These are phyloP conservation scores for Selene dorsalis DNA, from an alignment of 2,797 vertebrate species.

Conservation along the genomic window DNA sequence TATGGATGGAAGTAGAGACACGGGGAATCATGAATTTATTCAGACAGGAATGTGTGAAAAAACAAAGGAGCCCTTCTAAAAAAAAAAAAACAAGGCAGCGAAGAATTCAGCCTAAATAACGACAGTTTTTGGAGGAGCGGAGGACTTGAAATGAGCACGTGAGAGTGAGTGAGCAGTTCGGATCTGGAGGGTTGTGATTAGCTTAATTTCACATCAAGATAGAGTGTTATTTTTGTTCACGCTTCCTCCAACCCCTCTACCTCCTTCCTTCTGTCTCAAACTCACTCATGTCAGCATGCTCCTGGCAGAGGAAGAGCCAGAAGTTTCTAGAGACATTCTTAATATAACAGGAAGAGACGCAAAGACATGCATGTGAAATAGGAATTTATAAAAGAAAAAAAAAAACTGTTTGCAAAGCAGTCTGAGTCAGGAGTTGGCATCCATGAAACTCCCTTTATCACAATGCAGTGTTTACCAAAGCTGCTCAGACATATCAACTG, in stretches of 20 bases:
- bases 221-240: slow-evolving; percentile 66
- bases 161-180: slow-evolving; percentile 25
- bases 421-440: slow-evolving; percentile 1
- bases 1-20: slow-evolving; percentile 26
- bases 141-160: slow-evolving; percentile 16
- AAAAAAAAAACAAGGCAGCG: slow-evolving; percentile 11
- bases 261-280: slow-evolving; percentile 44
- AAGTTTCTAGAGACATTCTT: slow-evolving; percentile 52
- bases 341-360: slow-evolving; percentile 15
- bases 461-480: background rate
- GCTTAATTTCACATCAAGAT: slow-evolving; percentile 62
- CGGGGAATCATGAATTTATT: slow-evolving; percentile 23
- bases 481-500: too few species aligned
- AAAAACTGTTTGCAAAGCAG: slow-evolving; percentile 9
- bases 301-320: slow-evolving; percentile 23
- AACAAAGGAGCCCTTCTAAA: slow-evolving; percentile 44
- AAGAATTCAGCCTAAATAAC: slow-evolving; percentile 40
- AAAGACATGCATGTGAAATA: slow-evolving; percentile 22
- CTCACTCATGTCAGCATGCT: slow-evolving; percentile 54
- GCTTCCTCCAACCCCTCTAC: slow-evolving; percentile 42
- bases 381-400: background rate
- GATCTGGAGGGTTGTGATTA: slow-evolving; percentile 48
- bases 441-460: slow-evolving; percentile 3
- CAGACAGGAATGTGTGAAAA: slow-evolving; percentile 46
- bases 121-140: slow-evolving; percentile 24